Conservation (phyloP, 2,113 vertebrate species). For the Chauna torquata region DNA sequence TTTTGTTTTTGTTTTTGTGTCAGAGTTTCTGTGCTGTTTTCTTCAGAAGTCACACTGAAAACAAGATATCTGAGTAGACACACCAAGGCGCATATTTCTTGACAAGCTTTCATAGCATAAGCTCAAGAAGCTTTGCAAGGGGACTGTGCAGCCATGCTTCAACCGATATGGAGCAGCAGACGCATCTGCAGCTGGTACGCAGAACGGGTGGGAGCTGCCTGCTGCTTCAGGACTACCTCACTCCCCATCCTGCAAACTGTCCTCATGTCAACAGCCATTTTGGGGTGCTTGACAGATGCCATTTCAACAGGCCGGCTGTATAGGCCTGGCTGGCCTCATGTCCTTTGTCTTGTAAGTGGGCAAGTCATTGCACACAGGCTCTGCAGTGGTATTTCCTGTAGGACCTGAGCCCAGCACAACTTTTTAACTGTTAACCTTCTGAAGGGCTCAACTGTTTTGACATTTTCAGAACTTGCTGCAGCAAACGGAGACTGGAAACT, state of each 20-base stretch:
- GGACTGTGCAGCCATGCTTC: background rate
- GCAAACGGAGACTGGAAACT: background rate
- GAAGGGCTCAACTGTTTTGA: background rate
- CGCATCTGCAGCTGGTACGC: background rate
- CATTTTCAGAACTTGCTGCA: background rate
- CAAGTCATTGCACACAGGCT: rapidly evolving
- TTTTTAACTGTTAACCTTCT: background rate
- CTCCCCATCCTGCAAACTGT: background rate
- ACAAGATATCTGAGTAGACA: background rate
- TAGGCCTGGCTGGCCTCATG: background rate
- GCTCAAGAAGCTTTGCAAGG: background rate
- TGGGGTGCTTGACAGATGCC: background rate
- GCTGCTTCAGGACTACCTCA: background rate
- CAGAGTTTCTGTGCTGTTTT: background rate
- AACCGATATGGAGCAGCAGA: background rate
- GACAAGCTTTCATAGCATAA: background rate
- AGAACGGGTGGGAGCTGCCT: background rate
- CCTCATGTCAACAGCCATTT: background rate
- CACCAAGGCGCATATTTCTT: background rate
- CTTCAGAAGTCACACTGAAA: background rate
- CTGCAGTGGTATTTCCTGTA: background rate
- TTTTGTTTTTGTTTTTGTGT: background rate
- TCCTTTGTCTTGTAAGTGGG: background rate
- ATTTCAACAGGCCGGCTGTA: background rate
- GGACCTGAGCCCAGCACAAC: background rate